phyloP scores from a whole-genome alignment of 2,113 vertebrate genomes.

The Myanophis thanlyinensis region DNA sequence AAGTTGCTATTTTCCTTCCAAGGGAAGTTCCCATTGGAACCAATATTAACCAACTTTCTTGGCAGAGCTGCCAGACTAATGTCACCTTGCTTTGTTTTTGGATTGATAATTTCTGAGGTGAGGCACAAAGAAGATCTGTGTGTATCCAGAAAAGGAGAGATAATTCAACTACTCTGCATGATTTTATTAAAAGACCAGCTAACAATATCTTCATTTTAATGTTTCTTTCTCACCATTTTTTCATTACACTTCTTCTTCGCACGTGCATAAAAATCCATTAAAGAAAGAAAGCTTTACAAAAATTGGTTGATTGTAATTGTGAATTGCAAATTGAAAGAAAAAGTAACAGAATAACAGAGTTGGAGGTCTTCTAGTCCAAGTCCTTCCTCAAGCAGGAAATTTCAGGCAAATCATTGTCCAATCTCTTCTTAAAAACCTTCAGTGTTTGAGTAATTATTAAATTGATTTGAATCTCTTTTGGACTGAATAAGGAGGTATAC shows the following conservation, averaged over 20 bases:
- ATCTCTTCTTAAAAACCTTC: background rate
- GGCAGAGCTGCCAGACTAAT: background rate
- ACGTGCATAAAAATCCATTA: background rate
- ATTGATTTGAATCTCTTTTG: background rate
- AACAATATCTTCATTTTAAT: background rate
- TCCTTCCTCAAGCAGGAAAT: too few species aligned
- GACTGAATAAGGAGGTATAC: background rate
- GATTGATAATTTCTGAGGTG: background rate
- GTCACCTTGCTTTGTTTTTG: background rate
- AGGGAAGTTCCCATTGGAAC: background rate
- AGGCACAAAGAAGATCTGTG: background rate
- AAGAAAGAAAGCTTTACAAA: background rate
- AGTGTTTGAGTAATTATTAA: background rate
- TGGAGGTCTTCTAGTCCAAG: too few species aligned
- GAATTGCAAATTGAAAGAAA: background rate
- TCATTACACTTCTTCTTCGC: background rate
- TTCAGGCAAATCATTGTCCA: too few species aligned
- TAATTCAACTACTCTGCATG: background rate
- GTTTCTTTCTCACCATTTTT: background rate
- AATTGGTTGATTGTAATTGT: background rate
- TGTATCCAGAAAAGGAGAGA: background rate
- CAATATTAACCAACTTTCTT: background rate
- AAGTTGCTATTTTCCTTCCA: background rate
- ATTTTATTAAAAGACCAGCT: background rate
- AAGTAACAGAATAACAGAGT: background rate